phyloP scores from a whole-genome alignment of 1,140 invertebrate species.

The Stenopsyche tienmushanensis region DNA sequence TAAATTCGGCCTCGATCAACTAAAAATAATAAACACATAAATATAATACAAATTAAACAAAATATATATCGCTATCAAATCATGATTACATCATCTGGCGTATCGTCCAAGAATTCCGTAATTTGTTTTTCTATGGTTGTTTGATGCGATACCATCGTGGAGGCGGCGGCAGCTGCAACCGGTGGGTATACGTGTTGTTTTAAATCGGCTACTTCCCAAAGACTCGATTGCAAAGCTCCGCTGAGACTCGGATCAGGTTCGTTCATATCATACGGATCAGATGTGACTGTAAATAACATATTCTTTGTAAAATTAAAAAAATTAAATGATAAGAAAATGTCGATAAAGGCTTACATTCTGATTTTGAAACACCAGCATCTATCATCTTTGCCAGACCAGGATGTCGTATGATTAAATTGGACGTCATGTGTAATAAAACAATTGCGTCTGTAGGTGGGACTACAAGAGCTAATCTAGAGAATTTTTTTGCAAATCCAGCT shows the following conservation, averaged over 20 bases:
- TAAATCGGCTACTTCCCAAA: constrained; percentile 86
- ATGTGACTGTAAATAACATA: constrained; percentile 50
- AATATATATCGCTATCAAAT: background rate
- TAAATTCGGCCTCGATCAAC: constrained; percentile 33
- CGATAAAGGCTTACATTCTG: too few relatives aligned
- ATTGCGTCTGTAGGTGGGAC: constrained; percentile 79
- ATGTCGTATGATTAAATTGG: constrained; percentile 86
- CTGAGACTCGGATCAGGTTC: constrained; percentile 77
- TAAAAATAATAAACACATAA: constrained; percentile 20
- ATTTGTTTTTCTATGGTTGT: constrained; percentile 31
- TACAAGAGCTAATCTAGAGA: constrained; percentile 78
- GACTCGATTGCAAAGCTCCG: constrained; percentile 79
- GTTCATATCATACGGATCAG: constrained; percentile 81
- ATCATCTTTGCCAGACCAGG: constrained; percentile 77
- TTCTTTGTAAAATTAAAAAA: background rate
- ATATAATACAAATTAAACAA: background rate
- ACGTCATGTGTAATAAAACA: constrained; percentile 80
- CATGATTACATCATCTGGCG: constrained; percentile 27
- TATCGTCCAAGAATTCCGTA: constrained; percentile 32
- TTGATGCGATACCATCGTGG: constrained; percentile 7
- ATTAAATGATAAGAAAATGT: background rate
- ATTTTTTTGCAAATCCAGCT: constrained; percentile 89
- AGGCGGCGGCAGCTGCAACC: constrained; percentile 29
- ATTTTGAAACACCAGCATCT: too few relatives aligned
- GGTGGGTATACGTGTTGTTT: constrained; percentile 74